Evolutionary conservation across 2,888 invertebrate genomes (phyloP).

Genomic region (Diploptera punctata): DNA sequence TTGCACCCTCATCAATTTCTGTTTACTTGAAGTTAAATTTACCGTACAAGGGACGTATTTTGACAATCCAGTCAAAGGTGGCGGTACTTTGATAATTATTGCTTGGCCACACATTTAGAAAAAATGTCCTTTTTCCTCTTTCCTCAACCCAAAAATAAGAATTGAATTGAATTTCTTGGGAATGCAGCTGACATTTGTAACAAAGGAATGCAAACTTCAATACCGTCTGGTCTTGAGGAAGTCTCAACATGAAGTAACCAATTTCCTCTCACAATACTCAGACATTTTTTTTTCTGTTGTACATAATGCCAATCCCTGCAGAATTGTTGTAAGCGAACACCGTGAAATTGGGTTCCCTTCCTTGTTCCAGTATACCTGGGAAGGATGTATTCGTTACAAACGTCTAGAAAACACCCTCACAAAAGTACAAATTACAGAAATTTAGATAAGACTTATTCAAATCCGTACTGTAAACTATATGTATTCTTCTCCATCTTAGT

Average conservation of each 20-base stretch:
- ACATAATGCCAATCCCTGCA: conserved; percentile 28
- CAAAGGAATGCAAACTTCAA: not conserved
- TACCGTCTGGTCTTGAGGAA: not conserved
- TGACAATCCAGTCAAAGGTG: no score
- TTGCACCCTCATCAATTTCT: no score
- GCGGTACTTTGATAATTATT: no score
- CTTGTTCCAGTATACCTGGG: conserved; percentile 8
- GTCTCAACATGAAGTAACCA: conserved; percentile 6
- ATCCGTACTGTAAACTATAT: no score
- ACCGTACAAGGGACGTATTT: no score
- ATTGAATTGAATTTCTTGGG: conserved; percentile 1
- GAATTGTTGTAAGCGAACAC: conserved; percentile 31
- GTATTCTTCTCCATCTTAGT: no score
- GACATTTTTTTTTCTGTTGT: not conserved
- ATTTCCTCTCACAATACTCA: conserved; percentile 5
- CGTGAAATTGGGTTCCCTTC: conserved; percentile 35
- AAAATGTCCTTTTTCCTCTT: not conserved
- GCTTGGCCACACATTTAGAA: not conserved
- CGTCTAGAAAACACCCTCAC: no score
- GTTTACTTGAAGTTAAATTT: no score
- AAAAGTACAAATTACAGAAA: no score
- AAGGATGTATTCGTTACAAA: not conserved
- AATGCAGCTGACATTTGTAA: not conserved
- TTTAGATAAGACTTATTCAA: no score
- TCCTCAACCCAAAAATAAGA: not conserved